A percentile compares a stretch with the other conserved stretches of the same genome.
Conservation (phyloP, 2,888 invertebrate species). For the Epirrhoe alternata region DNA sequence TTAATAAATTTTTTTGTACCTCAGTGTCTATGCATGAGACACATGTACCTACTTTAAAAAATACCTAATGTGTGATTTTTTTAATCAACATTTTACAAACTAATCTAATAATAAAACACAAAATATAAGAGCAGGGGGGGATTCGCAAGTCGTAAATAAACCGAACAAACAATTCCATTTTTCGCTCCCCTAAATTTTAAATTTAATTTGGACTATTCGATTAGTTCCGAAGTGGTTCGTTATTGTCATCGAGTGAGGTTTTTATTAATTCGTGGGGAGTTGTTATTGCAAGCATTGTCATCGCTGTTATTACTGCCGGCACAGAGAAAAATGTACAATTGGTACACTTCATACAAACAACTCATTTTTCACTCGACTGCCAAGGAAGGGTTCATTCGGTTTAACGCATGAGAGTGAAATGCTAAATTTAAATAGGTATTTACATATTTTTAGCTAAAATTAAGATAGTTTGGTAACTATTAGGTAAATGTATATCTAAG, state of each 20-base stretch:
- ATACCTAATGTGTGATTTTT: not conserved
- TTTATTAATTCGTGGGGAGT: slow-evolving; percentile 82
- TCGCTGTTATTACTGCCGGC: slow-evolving; percentile 51
- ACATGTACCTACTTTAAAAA: not conserved
- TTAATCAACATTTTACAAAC: not conserved
- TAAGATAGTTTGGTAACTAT: too few relatives aligned
- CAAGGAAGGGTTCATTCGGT: too few relatives aligned
- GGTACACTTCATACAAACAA: slow-evolving; percentile 4
- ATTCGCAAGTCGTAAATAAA: slow-evolving; percentile 42
- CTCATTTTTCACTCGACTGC: too few relatives aligned
- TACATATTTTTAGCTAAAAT: too few relatives aligned
- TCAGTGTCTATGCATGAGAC: too few relatives aligned
- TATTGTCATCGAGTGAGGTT: slow-evolving; percentile 81
- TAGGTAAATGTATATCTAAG: too few relatives aligned
- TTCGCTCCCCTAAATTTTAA: slow-evolving; percentile 56
- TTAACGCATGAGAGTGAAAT: not conserved
- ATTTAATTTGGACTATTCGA: slow-evolving; percentile 76
- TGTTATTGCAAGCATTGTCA: slow-evolving; percentile 74
- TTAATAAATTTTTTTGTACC: too few relatives aligned
- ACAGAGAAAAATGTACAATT: slow-evolving; percentile 33
- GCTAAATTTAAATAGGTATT: too few relatives aligned
- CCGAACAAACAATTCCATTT: slow-evolving; percentile 45
- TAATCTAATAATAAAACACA: slow-evolving; percentile 14
- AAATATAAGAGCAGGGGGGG: slow-evolving; percentile 21
- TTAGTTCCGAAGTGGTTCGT: slow-evolving; percentile 77